These are phyloP conservation scores for Aix galericulata DNA, from an alignment of 2,113 vertebrate species.

Conservation along the genomic window DNA sequence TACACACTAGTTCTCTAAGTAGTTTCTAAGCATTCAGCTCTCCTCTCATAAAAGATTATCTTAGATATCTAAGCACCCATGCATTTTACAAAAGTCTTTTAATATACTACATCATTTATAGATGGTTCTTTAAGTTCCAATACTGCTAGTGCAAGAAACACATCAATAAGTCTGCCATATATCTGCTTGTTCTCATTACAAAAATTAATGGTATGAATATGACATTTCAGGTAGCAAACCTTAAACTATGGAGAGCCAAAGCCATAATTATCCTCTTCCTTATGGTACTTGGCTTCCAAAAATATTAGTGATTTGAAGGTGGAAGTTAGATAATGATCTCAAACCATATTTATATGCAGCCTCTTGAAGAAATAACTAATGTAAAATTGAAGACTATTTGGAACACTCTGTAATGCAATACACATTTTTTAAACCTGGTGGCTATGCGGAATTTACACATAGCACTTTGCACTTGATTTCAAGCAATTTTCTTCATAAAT, in stretches of 20 bases:
- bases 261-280: neutral
- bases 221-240: neutral
- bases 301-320: neutral
- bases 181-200: neutral
- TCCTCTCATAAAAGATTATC: slow-evolving; percentile 1
- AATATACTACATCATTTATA: neutral
- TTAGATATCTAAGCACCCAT: neutral
- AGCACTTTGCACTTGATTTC: neutral
- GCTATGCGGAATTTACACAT: neutral
- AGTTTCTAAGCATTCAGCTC: neutral
- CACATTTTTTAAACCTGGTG: neutral
- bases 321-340: neutral
- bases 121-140: neutral
- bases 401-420: neutral
- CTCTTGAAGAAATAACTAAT: neutral
- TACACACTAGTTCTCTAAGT: slow-evolving; percentile 51
- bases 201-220: neutral
- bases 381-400: slow-evolving; percentile 5
- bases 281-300: neutral
- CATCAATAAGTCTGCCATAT: neutral
- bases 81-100: neutral
- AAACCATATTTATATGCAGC: neutral
- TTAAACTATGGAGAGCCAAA: neutral
- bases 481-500: neutral
- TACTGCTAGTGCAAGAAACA: neutral